These are phyloP conservation scores for Alca torda DNA, from an alignment of 2,797 vertebrate genomes.

Conservation along the genomic window DNA sequence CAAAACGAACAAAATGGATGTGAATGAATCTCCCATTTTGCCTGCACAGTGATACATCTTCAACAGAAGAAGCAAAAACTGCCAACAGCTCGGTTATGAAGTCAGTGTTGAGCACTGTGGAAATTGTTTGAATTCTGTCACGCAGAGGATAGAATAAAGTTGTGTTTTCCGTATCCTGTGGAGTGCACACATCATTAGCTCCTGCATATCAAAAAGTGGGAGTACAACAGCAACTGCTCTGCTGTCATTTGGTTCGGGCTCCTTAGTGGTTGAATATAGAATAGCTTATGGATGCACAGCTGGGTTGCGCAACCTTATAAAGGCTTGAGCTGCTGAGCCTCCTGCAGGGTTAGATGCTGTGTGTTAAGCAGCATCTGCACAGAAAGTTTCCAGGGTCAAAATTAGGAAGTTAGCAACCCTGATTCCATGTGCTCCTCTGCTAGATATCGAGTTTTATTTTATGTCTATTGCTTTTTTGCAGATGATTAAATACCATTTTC, in stretches of 20 bases:
- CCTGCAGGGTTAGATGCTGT: neutral
- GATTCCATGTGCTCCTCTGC: neutral
- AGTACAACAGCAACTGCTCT: neutral
- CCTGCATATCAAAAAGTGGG: neutral
- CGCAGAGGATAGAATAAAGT: neutral
- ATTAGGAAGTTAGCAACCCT: neutral
- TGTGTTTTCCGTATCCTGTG: neutral
- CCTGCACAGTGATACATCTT: neutral
- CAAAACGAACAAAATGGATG: neutral
- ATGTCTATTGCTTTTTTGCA: neutral
- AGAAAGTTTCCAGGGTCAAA: neutral
- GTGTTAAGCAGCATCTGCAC: neutral
- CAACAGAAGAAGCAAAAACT: neutral
- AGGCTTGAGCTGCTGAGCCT: neutral
- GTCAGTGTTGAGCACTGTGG: neutral
- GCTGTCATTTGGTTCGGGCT: neutral
- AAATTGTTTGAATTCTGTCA: conserved; percentile 1
- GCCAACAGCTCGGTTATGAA: neutral
- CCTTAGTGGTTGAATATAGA: neutral
- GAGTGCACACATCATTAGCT: conserved; percentile 21
- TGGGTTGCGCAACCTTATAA: neutral
- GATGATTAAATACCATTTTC: neutral
- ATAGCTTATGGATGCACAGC: neutral
- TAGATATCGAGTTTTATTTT: neutral
- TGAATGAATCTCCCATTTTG: neutral